A percentile compares a stretch with the other conserved stretches of the same genome.
phyloP scores from a whole-genome alignment of 2,113 vertebrate species.

The Hiodon alosoides region DNA sequence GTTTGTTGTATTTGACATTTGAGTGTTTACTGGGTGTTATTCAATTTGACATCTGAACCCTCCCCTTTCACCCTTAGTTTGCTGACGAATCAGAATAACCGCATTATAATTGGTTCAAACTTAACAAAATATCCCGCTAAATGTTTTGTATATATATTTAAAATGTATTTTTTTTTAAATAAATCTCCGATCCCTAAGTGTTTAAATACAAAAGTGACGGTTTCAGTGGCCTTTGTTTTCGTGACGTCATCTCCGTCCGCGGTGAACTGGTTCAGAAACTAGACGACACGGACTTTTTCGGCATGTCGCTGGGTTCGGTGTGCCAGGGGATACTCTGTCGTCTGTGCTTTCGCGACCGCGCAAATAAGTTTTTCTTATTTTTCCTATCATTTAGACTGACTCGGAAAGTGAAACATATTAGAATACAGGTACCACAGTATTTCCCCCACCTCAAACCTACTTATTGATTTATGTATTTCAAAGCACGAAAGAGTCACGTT shows the following conservation, averaged over 20 bases:
- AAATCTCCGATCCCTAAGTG: not conserved
- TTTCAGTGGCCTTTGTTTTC: not conserved
- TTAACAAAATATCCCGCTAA: no score
- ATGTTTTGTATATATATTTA: not conserved
- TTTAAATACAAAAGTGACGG: not conserved
- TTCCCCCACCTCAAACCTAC: no score
- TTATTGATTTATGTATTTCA: no score
- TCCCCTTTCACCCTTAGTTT: not conserved
- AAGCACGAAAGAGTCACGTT: no score
- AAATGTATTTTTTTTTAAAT: not conserved
- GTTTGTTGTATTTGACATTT: not conserved
- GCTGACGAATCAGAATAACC: not conserved
- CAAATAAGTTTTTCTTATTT: no score
- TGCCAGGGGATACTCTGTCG: no score
- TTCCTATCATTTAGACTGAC: no score
- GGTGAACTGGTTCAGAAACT: not conserved
- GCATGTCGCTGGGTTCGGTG: no score
- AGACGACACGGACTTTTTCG: not conserved
- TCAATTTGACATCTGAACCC: not conserved
- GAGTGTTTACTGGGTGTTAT: slow-evolving; percentile 1
- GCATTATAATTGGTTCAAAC: not conserved
- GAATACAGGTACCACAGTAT: no score
- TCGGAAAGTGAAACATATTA: no score
- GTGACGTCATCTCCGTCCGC: slow-evolving; percentile 9
- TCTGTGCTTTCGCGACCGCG: no score